phyloP scores from a whole-genome alignment of 2,797 vertebrate genomes.

The Acrossocheilus wenchowensis region DNA sequence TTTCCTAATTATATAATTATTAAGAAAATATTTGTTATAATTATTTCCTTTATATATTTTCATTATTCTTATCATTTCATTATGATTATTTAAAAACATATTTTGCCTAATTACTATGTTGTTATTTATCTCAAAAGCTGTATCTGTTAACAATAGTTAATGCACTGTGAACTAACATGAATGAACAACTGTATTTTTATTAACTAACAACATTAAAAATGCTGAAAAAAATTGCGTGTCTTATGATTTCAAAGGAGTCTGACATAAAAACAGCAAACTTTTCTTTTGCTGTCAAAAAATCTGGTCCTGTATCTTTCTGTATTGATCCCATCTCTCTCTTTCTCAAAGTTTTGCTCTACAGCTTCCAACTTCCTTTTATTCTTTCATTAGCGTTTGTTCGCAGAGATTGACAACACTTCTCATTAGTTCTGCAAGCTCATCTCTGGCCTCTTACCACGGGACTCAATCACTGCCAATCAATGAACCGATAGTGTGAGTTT shows the following conservation, averaged over 20 bases:
- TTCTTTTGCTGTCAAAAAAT: not conserved
- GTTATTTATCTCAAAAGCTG: too few species aligned
- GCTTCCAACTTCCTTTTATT: not conserved
- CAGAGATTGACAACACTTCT: slow-evolving; percentile 44
- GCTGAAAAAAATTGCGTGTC: too few species aligned
- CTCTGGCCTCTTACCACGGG: slow-evolving; percentile 31
- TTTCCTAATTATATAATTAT: not conserved
- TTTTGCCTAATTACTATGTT: too few species aligned
- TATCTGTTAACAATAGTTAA: not conserved
- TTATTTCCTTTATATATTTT: not conserved
- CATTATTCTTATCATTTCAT: too few species aligned
- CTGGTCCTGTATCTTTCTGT: not conserved
- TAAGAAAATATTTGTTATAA: too few species aligned
- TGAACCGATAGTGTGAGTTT: slow-evolving; percentile 46
- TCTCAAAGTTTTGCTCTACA: not conserved
- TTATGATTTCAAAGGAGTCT: not conserved
- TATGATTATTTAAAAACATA: too few species aligned
- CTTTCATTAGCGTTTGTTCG: slow-evolving; percentile 22
- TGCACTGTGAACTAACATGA: not conserved
- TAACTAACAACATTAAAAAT: not conserved
- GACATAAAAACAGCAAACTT: not conserved
- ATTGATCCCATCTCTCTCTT: not conserved
- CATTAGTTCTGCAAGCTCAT: slow-evolving; percentile 29
- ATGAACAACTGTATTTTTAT: not conserved
- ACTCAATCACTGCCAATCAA: slow-evolving; percentile 50